Conservation (phyloP, 2,888 invertebrate species). For the Pyrochroa serraticornis region DNA sequence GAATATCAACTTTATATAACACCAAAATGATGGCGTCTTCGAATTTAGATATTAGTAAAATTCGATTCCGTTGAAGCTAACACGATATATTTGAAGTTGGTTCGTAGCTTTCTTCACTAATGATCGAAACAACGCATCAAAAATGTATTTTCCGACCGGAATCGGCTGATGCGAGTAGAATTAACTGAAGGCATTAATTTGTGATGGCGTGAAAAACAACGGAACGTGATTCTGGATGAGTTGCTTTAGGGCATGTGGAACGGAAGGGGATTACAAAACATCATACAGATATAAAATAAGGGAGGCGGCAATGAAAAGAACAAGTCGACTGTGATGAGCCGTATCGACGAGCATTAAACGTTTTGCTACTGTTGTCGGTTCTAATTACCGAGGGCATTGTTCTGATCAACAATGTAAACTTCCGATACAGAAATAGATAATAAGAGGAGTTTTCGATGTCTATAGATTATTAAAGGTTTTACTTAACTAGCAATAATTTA, state of each 20-base stretch:
- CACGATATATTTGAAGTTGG: constrained; percentile 24
- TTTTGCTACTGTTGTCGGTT: constrained; percentile 15
- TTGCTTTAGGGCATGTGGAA: constrained; percentile 19
- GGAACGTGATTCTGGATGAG: constrained; percentile 34
- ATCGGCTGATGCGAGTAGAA: constrained; percentile 31
- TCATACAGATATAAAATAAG: constrained; percentile 15
- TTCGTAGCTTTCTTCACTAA: constrained; percentile 17
- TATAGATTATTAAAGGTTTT: too few species aligned
- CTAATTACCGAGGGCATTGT: constrained; percentile 12
- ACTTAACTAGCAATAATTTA: too few species aligned
- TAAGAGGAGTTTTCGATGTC: too few species aligned
- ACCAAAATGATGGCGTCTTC: too few species aligned
- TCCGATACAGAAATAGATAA: too few species aligned
- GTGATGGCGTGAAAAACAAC: constrained; percentile 36
- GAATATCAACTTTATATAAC: too few species aligned
- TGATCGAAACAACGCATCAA: constrained; percentile 33
- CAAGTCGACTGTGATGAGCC: constrained; percentile 23
- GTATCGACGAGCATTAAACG: constrained; percentile 16
- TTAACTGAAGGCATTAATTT: constrained; percentile 37
- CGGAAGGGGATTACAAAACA: constrained; percentile 6
- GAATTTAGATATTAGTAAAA: too few species aligned
- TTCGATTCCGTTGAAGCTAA: neutral
- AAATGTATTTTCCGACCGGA: constrained; percentile 33
- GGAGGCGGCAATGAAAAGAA: constrained; percentile 18
- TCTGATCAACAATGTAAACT: too few species aligned